Base-by-base conservation (phyloP, 2,888 invertebrate genomes). In the Bombyx huttoni region DNA sequence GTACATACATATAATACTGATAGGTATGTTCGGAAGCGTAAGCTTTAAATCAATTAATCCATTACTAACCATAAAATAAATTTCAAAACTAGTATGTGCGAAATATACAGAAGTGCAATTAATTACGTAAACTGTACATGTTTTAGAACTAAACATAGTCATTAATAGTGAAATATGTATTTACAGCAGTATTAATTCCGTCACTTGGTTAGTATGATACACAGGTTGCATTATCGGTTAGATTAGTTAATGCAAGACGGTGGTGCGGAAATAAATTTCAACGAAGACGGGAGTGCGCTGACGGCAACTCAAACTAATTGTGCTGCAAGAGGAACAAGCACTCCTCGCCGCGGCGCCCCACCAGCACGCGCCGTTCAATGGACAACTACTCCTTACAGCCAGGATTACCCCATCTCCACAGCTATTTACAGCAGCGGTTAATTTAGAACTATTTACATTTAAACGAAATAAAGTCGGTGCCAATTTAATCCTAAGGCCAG, bases 251-350 rank as follows among this genome's bases (percentile, higher is more conserved):
- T 89, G 88, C 89, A 86, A 87, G 88, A 82, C 79, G 77, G 89
- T 89, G 89, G 86, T 87, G 89, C 88, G 81, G 87, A 89, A 89
- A 89, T 83, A 79, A 89, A 86, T 80, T 69, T 79, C 78, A 86
- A 61, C 79, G 82, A 84, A 85, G 87, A 75, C 76, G 75, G 24
- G 64, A 75, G 86, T 85, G 87, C 86, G 83, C 75, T 78, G 82
- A 86, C 89, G 81, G 92, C 92, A 92, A 92, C 91, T 91, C 79
- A 92, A 92, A 91, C 85, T 90, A 92, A 92, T 89, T 89, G 92
- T 92, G 91, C 92, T 91, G 91, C 87, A 91, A 90, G 91, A 90
- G 89, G 90, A 91, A 91, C 88, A 91, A 91, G 91, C 91, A 80
- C 79, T 79, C 77, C 73, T 64, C 71, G 67, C 51, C 58, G 54